Evolutionary conservation across 1,140 invertebrate species (phyloP).

Genomic region (Trichomalopsis sarcophagae): DNA sequence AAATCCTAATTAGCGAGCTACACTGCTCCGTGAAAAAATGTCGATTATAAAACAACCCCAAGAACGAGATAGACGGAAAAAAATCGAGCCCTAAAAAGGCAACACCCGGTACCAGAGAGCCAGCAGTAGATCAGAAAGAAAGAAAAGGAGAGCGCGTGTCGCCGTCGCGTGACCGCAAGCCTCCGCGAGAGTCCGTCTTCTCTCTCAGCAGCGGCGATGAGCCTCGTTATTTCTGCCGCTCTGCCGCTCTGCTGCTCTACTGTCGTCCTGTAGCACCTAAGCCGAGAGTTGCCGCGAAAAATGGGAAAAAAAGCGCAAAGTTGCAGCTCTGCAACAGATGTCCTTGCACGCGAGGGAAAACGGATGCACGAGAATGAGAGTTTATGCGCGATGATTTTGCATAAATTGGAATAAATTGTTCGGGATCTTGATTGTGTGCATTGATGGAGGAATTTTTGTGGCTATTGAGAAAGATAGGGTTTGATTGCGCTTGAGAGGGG

Average conservation of each 20-base stretch:
- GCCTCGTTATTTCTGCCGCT: background rate
- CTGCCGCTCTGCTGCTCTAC: background rate
- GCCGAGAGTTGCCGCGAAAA: background rate
- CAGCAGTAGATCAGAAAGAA: background rate
- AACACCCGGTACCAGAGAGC: background rate
- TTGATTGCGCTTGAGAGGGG: too few relatives aligned
- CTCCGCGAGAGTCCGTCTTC: background rate
- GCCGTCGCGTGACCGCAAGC: background rate
- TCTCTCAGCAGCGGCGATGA: background rate
- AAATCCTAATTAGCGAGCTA: background rate
- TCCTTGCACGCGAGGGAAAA: background rate
- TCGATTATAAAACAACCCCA: background rate
- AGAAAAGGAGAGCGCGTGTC: background rate
- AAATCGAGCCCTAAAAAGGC: conserved; percentile 25
- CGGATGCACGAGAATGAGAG: background rate
- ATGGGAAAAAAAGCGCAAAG: background rate
- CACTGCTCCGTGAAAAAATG: background rate
- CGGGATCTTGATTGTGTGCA: too few relatives aligned
- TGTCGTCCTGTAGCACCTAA: too few relatives aligned
- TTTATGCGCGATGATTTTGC: background rate
- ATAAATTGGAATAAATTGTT: background rate
- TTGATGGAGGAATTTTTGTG: background rate
- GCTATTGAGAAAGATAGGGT: too few relatives aligned
- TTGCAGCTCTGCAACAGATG: background rate
- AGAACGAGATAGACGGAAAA: background rate